Conservation (phyloP, 2,797 vertebrate species). For the Echeneis naucrates region DNA sequence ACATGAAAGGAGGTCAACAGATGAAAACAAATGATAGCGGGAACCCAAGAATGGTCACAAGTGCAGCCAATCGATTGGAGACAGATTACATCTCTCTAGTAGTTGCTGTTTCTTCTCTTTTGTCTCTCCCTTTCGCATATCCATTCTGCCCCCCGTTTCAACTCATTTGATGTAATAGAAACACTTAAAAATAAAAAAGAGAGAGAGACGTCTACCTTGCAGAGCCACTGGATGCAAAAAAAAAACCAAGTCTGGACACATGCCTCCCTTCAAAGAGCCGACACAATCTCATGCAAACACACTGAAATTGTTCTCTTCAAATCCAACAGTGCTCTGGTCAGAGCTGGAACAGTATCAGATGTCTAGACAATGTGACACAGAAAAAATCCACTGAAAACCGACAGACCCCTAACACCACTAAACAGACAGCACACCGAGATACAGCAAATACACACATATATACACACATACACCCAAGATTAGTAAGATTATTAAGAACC, state of each 20-base stretch:
- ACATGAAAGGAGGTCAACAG: slow-evolving; percentile 73
- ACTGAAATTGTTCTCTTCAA: slow-evolving; percentile 11
- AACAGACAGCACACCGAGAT: not conserved
- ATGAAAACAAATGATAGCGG: slow-evolving; percentile 83
- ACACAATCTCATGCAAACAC: not conserved
- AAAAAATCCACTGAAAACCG: slow-evolving; percentile 6
- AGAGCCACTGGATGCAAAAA: slow-evolving; percentile 45
- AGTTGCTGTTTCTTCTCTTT: slow-evolving; percentile 48
- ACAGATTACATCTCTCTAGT: slow-evolving; percentile 82
- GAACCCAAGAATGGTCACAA: slow-evolving; percentile 82
- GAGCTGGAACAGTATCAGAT: slow-evolving; percentile 28
- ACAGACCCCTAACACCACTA: not conserved
- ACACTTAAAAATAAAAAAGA: slow-evolving; percentile 63
- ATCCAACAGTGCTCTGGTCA: slow-evolving; percentile 7
- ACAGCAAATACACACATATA: too few species aligned
- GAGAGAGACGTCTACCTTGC: slow-evolving; percentile 43
- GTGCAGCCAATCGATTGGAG: slow-evolving; percentile 80
- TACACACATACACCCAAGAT: too few species aligned
- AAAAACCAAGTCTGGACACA: slow-evolving; percentile 25
- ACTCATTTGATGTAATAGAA: slow-evolving; percentile 75
- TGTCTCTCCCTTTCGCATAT: slow-evolving; percentile 13
- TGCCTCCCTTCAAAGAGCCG: slow-evolving; percentile 17
- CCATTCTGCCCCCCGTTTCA: slow-evolving; percentile 40
- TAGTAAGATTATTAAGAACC: not conserved
- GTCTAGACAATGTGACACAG: slow-evolving; percentile 4